A percentile compares a stretch with the other conserved stretches of the same genome.
Conservation (phyloP, 2,113 vertebrate genomes). For the Callorhinus ursinus region DNA sequence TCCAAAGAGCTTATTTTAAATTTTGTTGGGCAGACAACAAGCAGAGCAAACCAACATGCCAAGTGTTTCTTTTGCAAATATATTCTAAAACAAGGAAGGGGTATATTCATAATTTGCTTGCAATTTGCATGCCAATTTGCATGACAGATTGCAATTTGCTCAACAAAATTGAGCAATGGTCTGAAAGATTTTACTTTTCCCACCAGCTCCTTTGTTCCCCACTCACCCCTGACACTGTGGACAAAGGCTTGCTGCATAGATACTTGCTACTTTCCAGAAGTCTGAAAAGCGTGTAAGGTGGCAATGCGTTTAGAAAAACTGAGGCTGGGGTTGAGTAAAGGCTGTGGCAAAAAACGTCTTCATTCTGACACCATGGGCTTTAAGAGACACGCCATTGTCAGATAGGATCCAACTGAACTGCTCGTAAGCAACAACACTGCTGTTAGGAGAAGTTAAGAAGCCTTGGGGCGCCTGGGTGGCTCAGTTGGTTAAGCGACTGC, state of each 20-base stretch:
- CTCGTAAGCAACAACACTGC: background rate
- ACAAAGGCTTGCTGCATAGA: background rate
- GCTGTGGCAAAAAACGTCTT: background rate
- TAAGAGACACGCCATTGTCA: background rate
- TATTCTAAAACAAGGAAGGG: background rate
- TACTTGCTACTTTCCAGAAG: background rate
- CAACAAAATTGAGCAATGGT: background rate
- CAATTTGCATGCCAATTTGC: background rate
- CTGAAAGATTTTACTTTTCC: background rate
- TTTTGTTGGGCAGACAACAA: background rate
- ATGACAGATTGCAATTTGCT: background rate
- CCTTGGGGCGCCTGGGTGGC: too few relatives aligned
- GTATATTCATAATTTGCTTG: background rate
- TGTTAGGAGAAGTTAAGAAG: background rate
- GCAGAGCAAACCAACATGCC: background rate
- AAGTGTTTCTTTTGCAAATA: background rate
- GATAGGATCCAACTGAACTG: background rate
- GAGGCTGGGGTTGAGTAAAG: background rate
- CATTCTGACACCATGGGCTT: background rate
- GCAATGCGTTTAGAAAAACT: background rate
- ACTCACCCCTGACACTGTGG: background rate
- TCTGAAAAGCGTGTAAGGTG: background rate
- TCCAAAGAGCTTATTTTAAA: conserved; percentile 30
- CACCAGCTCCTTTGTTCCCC: background rate
- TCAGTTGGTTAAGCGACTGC: too few relatives aligned